A percentile compares a stretch with the other conserved stretches of the same genome.
These are phyloP conservation scores for Caenorhabditis imperialis DNA, from an alignment of 2,888 invertebrate species.

Conservation along the genomic window DNA sequence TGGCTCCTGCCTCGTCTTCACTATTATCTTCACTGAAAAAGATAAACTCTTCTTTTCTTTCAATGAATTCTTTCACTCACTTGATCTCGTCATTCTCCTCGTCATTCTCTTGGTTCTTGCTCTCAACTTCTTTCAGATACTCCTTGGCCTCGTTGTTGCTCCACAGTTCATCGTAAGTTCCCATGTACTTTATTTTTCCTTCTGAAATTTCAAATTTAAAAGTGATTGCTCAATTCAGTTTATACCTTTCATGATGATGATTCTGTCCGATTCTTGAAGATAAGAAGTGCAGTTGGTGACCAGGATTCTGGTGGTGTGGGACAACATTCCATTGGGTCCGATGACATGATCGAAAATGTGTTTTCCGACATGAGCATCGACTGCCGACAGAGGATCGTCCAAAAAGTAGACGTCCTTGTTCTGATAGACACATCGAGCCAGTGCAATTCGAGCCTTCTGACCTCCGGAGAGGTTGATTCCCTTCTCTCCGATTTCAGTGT, in stretches of 20 bases:
- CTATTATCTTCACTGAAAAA: conserved; percentile 2
- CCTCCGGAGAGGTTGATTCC: conserved; percentile 77
- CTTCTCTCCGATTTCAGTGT: conserved; percentile 76
- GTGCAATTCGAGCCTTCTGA: conserved; percentile 84
- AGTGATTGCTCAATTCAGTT: no score
- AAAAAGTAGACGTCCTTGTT: conserved; percentile 91
- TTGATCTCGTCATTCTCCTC: conserved; percentile 40
- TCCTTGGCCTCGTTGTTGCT: conserved; percentile 55
- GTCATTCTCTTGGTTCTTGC: conserved; percentile 26
- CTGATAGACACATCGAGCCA: conserved; percentile 92
- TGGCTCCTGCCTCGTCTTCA: conserved; percentile 60
- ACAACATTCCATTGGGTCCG: conserved; percentile 80
- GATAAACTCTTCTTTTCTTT: conserved; percentile 58
- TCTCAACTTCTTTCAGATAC: conserved; percentile 58
- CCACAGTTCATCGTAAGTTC: conserved; percentile 57
- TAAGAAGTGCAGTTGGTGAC: conserved; percentile 96
- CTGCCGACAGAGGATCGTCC: conserved; percentile 95
- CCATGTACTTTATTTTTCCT: conserved; percentile 65
- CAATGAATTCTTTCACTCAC: conserved; percentile 2
- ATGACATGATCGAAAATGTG: conserved; percentile 95
- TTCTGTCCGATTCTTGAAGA: conserved; percentile 90
- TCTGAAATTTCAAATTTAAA: no score
- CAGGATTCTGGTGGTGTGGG: conserved; percentile 85
- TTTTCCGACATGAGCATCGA: conserved; percentile 96
- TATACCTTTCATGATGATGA: conserved; percentile 88